Percentiles rank a stretch among this genome's conserved stretches.
Conservation (phyloP, 2,113 vertebrate genomes). For the Corydoras maculifer region DNA sequence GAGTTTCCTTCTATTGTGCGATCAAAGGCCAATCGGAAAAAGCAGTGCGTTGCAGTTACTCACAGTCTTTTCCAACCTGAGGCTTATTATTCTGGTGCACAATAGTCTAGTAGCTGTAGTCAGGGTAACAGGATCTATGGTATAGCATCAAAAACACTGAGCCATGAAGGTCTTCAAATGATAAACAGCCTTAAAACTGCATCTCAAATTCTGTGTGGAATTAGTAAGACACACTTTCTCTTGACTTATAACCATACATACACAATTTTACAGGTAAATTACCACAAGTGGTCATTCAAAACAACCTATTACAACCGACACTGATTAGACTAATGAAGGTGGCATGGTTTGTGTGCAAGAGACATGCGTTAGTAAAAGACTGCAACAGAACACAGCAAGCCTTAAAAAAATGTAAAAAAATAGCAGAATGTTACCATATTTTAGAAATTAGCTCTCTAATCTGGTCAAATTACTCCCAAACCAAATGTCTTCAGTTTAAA, state of each 20-base stretch:
- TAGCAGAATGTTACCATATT: background rate
- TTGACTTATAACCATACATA: too few relatives aligned
- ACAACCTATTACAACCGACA: too few relatives aligned
- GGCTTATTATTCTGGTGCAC: conserved; percentile 8
- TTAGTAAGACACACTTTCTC: background rate
- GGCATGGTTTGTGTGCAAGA: too few relatives aligned
- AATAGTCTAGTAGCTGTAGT: background rate
- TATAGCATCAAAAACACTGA: background rate
- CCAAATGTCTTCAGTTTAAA: background rate
- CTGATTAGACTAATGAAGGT: too few relatives aligned
- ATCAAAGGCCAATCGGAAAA: conserved; percentile 28
- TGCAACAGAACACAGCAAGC: background rate
- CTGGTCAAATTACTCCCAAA: background rate
- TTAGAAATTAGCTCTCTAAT: conserved; percentile 9
- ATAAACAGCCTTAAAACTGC: background rate
- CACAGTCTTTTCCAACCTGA: conserved; percentile 17
- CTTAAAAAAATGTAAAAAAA: background rate
- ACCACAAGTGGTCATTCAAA: too few relatives aligned
- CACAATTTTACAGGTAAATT: too few relatives aligned
- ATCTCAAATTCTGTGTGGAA: background rate
- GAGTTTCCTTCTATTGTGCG: conserved; percentile 38
- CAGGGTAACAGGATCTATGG: background rate
- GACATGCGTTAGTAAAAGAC: background rate
- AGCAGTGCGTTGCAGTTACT: conserved; percentile 9
- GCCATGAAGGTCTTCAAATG: background rate